Base-by-base conservation (phyloP, 2,888 invertebrate genomes). In the Mesoligia furuncula region DNA sequence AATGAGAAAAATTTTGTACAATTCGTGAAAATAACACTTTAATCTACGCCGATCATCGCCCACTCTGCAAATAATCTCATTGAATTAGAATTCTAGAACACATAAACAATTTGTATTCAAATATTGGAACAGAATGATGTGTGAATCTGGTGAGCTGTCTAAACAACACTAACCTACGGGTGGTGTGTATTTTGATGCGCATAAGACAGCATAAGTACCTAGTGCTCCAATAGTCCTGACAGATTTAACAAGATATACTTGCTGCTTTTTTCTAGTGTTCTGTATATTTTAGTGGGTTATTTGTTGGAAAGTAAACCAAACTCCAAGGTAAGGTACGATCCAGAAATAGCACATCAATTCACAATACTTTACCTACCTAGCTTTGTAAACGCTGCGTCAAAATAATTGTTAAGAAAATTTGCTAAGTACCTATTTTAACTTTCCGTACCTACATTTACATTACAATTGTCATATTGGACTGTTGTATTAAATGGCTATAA, bases 71-170 rank as follows among this genome's bases (percentile, higher is more conserved):
- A 83, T 62, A 82, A 67, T 68, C 80, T 64, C 36, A 20, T 42
- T 61, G 71, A 73, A 76, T 73, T 73, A 54, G 76, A 76, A 81
- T 77, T 83, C 70, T 83, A 81, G 81, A 81, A 77, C 81, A 85
- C 51, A 72, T 84, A 81, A 76, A 83, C 85, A 75, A 67, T 75
- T 39, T 45, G 27, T 62, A 71, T 84, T 75, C 62, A 74, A 75
- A 73, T 84, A 80, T 80, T 75, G 54, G 42, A 73, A 84, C 65
- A 65, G 65, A 75, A 45, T 70, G 51, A 73, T 39, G 64, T 84
- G 36, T 42, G 67, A 72, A 68, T 72, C 80, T 61, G 48, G 61
- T 59, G 39, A 64, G 57, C 65, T 80, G 65, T 80, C n/a, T 75
- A 75, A 84, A 80, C 72, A 72, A 67, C 45, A 39, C 54, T n/a